Conservation (phyloP, 1,140 invertebrate genomes). For the Asbolus verrucosus region DNA sequence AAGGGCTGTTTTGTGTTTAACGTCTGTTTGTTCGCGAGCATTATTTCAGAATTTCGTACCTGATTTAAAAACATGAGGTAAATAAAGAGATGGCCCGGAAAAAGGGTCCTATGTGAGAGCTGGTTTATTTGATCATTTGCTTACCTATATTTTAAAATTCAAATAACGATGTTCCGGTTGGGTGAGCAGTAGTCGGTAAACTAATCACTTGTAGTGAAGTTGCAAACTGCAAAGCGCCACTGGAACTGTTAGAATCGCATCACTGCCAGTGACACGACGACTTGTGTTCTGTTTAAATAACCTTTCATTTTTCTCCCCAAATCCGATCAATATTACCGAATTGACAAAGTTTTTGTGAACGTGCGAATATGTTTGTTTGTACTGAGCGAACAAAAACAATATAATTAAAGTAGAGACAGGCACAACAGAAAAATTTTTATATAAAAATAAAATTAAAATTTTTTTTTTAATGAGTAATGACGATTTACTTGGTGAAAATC, state of each 20-base stretch:
- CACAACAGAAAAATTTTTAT: no score
- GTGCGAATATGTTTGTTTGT: no score
- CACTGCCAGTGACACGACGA: conserved; percentile 22
- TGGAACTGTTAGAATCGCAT: conserved; percentile 14
- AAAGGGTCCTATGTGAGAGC: no score
- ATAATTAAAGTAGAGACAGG: no score
- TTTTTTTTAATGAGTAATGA: neutral
- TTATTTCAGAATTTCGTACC: neutral
- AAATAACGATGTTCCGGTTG: conserved; percentile 1
- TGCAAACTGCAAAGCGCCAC: conserved; percentile 30
- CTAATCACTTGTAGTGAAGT: conserved; percentile 35
- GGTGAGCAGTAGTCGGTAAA: conserved; percentile 6
- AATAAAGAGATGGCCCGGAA: neutral
- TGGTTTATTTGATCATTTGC: neutral
- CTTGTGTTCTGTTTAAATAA: no score
- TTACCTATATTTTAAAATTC: neutral
- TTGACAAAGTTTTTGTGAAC: no score
- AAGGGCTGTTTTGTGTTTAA: no score
- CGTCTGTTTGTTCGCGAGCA: no score
- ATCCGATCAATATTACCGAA: no score
- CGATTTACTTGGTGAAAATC: neutral
- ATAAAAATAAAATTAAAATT: no score
- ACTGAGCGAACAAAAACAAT: no score
- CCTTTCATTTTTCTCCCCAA: no score
- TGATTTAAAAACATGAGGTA: neutral